Evolutionary conservation across 2,888 invertebrate species (phyloP).

Genomic region (Parnassius smintheus): DNA sequence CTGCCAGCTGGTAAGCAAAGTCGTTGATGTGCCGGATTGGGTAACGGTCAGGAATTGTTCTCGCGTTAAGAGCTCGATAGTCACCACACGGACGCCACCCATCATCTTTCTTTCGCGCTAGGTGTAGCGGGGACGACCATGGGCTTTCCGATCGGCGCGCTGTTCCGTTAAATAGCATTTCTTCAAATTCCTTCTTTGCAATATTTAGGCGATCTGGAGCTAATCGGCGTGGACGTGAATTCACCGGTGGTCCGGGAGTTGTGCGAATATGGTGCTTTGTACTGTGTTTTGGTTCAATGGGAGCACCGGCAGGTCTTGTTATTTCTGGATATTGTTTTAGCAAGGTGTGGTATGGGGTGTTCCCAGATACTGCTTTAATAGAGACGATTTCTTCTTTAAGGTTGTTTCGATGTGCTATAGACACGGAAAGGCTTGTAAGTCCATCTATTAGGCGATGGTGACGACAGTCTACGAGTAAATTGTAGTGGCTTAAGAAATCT

Average conservation of each 20-base stretch:
- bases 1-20: constrained; percentile 37
- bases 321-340: constrained; percentile 24
- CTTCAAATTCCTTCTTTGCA: constrained; percentile 19
- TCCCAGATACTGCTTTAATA: neutral
- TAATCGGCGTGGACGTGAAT: constrained; percentile 18
- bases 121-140: constrained; percentile 41
- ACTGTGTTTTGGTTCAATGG: neutral
- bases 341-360: neutral
- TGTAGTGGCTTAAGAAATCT: no score
- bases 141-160: constrained; percentile 34
- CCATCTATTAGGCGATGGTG: neutral
- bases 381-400: neutral
- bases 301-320: constrained; percentile 10
- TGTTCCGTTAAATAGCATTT: constrained; percentile 26
- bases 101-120: no score
- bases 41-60: constrained; percentile 40
- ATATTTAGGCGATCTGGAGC: constrained; percentile 27
- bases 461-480: neutral
- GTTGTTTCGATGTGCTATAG: no score
- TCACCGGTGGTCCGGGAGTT: constrained; percentile 28
- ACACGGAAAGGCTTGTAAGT: neutral
- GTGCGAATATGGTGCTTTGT: constrained; percentile 30
- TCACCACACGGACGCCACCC: no score
- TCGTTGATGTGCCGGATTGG: constrained; percentile 48
- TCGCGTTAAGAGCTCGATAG: constrained; percentile 34